phyloP scores from a whole-genome alignment of 2,797 vertebrate genomes.

The Leptodactylus fallax region DNA sequence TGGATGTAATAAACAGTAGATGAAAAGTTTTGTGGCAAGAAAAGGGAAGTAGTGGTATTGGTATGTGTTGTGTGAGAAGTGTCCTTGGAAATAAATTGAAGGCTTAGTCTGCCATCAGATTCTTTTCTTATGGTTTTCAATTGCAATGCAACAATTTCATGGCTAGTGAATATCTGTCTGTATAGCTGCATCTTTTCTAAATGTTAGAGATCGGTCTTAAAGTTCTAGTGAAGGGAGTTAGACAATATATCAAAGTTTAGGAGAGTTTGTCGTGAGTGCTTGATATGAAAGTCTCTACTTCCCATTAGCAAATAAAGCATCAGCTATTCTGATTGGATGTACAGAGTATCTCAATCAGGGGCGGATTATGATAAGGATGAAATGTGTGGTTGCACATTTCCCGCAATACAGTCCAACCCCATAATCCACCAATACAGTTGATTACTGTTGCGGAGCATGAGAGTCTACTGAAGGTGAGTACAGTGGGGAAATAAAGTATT shows the following conservation, averaged over 20 bases:
- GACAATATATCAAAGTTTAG: neutral
- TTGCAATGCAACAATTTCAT: neutral
- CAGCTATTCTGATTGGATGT: too few relatives aligned
- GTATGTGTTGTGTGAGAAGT: neutral
- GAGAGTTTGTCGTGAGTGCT: neutral
- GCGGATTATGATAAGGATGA: too few relatives aligned
- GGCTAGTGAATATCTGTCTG: neutral
- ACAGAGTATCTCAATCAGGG: too few relatives aligned
- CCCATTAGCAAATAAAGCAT: too few relatives aligned
- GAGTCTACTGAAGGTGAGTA: too few relatives aligned
- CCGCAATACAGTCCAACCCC: too few relatives aligned
- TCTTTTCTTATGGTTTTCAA: neutral
- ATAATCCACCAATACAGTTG: too few relatives aligned
- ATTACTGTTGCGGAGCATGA: too few relatives aligned
- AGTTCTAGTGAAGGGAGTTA: neutral
- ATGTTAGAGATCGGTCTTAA: neutral
- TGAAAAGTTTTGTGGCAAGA: neutral
- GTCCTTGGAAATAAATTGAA: constrained; percentile 18
- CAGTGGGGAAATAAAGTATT: too few relatives aligned
- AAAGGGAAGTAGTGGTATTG: neutral
- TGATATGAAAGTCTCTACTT: neutral
- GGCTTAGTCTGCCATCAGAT: neutral
- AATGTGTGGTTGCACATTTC: too few relatives aligned
- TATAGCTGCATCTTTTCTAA: neutral
- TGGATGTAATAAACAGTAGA: neutral